Evolutionary conservation across 2,888 invertebrate genomes (phyloP).

Genomic region (Pteria penguin): DNA sequence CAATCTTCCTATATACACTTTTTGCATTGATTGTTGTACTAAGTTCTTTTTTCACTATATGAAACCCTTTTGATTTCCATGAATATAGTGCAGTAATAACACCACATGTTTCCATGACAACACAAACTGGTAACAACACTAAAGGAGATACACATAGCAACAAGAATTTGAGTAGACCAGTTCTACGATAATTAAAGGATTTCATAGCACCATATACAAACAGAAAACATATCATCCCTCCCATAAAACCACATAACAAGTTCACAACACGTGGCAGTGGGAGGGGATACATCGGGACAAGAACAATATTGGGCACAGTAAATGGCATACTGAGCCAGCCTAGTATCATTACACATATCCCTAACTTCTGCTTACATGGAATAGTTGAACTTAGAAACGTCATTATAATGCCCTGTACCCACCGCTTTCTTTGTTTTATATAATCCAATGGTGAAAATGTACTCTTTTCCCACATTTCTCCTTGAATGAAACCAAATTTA

Average conservation of each 20-base stretch:
- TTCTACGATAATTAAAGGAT: conserved; percentile 62
- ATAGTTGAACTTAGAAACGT: conserved; percentile 62
- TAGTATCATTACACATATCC: conserved; percentile 64
- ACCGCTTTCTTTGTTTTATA: conserved; percentile 68
- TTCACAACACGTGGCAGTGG: conserved; percentile 58
- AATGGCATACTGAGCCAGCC: conserved; percentile 67
- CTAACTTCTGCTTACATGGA: conserved; percentile 62
- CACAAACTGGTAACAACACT: conserved; percentile 55
- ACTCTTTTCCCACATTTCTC: conserved; percentile 74
- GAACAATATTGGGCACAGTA: conserved; percentile 58
- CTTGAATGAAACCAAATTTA: conserved; percentile 72
- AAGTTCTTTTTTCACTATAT: conserved; percentile 65
- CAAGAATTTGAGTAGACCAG: conserved; percentile 54
- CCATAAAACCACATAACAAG: conserved; percentile 58
- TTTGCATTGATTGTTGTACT: background rate
- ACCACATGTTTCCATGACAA: conserved; percentile 62
- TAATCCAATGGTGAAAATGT: conserved; percentile 71
- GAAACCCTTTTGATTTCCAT: conserved; percentile 58
- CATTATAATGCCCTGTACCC: conserved; percentile 71
- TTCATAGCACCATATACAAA: conserved; percentile 68
- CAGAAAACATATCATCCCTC: conserved; percentile 63
- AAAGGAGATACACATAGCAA: conserved; percentile 56
- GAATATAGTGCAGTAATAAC: conserved; percentile 56
- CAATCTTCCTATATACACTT: background rate
- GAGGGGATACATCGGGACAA: conserved; percentile 61